These are phyloP conservation scores for Polylopha cassiicola DNA, from an alignment of 2,888 invertebrate species.

Conservation along the genomic window DNA sequence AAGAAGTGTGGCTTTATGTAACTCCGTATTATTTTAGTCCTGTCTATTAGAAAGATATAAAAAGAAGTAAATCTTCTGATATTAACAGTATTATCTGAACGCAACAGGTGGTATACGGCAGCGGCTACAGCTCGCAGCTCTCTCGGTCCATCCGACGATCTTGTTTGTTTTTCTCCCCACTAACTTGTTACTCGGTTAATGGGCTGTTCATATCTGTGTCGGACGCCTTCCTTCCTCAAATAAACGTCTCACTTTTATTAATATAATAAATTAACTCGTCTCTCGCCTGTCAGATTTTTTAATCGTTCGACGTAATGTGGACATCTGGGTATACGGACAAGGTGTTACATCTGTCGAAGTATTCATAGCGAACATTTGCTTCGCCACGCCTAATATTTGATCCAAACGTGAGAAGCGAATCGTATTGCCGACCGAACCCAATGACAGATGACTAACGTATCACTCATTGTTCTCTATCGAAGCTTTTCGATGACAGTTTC, in stretches of 20 bases:
- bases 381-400: slow-evolving; percentile 13
- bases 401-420: slow-evolving; percentile 8
- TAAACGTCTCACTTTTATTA: too few relatives aligned
- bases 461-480: slow-evolving; percentile 11
- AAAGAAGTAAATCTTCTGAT: too few relatives aligned
- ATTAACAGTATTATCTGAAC: slow-evolving; percentile 6
- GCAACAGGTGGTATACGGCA: slow-evolving; percentile 18
- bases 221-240: slow-evolving; percentile 1
- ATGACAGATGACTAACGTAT: slow-evolving; percentile 8
- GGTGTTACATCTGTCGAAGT: too few relatives aligned
- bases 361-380: too few relatives aligned
- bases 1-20: too few relatives aligned
- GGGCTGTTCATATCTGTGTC: not conserved
- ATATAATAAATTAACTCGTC: slow-evolving; percentile 1
- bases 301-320: too few relatives aligned
- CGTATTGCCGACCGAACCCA: slow-evolving; percentile 17
- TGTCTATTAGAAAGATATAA: too few relatives aligned
- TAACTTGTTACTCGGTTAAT: not conserved
- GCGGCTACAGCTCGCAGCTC: slow-evolving; percentile 9
- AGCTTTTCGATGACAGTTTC: slow-evolving; percentile 35
- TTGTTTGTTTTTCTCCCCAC: slow-evolving; percentile 6
- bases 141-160: slow-evolving; percentile 2
- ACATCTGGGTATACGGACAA: too few relatives aligned
- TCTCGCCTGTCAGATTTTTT: too few relatives aligned
- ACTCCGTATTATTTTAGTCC: too few relatives aligned